phyloP scores from a whole-genome alignment of 2,888 invertebrate genomes.

The Lottia gigantea region DNA sequence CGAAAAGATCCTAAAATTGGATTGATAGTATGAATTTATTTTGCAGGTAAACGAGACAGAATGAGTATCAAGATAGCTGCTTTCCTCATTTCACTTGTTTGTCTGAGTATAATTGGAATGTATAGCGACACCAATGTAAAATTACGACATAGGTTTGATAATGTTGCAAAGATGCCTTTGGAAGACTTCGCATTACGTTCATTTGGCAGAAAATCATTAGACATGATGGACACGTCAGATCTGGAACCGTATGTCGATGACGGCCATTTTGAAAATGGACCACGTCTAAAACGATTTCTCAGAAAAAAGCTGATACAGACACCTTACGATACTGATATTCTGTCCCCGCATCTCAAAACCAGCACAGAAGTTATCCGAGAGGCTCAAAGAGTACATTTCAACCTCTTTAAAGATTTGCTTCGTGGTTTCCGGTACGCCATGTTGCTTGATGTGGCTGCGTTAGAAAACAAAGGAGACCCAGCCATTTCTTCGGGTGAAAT shows the following conservation, averaged over 20 bases:
- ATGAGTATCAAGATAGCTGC: background rate
- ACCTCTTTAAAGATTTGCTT: slow-evolving; percentile 19
- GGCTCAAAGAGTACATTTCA: slow-evolving; percentile 22
- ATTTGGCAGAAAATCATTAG: background rate
- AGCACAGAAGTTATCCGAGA: slow-evolving; percentile 22
- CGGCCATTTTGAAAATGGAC: background rate
- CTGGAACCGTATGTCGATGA: background rate
- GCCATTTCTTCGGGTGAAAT: slow-evolving; percentile 32
- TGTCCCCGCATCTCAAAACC: slow-evolving; percentile 15
- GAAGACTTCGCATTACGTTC: background rate
- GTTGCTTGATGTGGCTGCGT: slow-evolving; percentile 27
- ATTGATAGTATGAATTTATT: background rate
- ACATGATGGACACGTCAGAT: background rate
- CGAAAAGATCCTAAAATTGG: too few relatives aligned
- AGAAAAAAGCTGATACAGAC: background rate
- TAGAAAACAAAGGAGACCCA: slow-evolving; percentile 38
- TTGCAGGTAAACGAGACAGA: background rate
- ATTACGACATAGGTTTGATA: background rate
- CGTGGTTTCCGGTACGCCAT: slow-evolving; percentile 23
- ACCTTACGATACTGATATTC: slow-evolving; percentile 16
- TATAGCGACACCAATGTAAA: background rate
- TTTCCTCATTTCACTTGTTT: background rate
- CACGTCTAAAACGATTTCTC: background rate
- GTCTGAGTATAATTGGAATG: background rate
- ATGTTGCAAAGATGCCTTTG: background rate